Evolutionary conservation across 23 tunicate species (phyloP).

Genomic region (Halocynthia aurantium): DNA sequence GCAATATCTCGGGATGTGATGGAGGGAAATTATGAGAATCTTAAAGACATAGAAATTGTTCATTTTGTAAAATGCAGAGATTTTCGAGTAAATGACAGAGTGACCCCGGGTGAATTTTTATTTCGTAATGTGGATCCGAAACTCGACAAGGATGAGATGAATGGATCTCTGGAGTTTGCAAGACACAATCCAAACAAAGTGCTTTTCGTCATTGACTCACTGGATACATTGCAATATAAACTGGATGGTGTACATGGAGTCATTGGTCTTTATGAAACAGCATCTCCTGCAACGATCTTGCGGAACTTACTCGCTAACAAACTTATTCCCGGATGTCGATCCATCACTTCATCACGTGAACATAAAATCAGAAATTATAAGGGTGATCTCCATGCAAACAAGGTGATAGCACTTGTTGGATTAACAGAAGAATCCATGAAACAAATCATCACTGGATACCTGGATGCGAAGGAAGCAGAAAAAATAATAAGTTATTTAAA

Average conservation of each 20-base stretch:
- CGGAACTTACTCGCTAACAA: conserved; percentile 6
- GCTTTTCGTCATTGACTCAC: conserved; percentile 1
- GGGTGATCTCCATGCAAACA: not conserved
- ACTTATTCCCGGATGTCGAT: not conserved
- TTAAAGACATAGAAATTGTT: not conserved
- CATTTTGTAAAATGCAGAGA: not conserved
- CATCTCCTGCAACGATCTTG: not conserved
- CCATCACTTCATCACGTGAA: conserved; percentile 1
- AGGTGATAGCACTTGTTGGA: conserved; percentile 9
- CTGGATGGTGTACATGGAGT: not conserved
- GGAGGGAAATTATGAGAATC: not conserved
- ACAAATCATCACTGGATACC: not conserved
- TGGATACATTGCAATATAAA: conserved; percentile 4
- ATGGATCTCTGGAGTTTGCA: not conserved
- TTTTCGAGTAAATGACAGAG: not conserved
- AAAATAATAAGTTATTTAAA: not conserved
- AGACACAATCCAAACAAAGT: not conserved
- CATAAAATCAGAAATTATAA: conserved; percentile 4
- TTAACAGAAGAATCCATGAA: conserved; percentile 2
- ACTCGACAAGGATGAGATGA: not conserved
- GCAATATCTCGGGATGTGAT: not conserved
- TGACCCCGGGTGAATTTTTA: not conserved
- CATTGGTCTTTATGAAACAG: not conserved
- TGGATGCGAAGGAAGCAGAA: not conserved
- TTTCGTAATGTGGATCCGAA: not conserved